These are phyloP conservation scores for Campoplex nolae DNA, from an alignment of 2,888 invertebrate genomes.

Conservation along the genomic window DNA sequence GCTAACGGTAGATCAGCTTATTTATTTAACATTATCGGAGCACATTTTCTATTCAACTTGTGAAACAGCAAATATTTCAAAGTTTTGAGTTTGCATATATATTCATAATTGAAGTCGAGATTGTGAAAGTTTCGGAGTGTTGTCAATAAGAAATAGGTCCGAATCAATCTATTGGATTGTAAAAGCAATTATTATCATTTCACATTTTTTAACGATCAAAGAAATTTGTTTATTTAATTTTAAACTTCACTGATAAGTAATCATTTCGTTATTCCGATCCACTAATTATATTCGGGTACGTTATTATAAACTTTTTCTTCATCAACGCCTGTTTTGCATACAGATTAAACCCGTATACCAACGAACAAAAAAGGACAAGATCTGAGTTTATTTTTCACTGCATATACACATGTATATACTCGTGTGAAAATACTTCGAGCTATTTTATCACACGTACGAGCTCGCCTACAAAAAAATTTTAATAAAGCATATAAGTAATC, in stretches of 20 bases:
- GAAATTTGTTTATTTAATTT: neutral
- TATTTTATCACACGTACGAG: neutral
- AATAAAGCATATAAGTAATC: neutral
- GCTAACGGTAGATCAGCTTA: neutral
- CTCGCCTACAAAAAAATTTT: neutral
- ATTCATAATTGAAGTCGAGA: neutral
- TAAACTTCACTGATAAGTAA: neutral
- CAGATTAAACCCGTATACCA: neutral
- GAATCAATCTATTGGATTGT: neutral
- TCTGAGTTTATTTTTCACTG: neutral
- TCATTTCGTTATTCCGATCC: neutral
- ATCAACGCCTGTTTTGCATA: neutral
- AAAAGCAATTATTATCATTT: neutral
- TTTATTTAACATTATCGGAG: neutral
- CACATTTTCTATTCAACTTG: neutral
- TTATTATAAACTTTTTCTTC: neutral
- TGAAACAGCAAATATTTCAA: neutral
- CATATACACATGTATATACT: neutral
- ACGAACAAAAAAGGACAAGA: neutral
- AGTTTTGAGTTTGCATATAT: too few relatives aligned
- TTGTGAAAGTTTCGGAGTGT: neutral
- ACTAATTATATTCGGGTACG: neutral
- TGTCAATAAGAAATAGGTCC: too few relatives aligned
- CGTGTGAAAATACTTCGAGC: conserved; percentile 1
- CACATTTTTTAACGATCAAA: neutral